These are phyloP conservation scores for Panagrolaimus sp. DNA, from an alignment of 1,140 invertebrate genomes.

Conservation along the genomic window DNA sequence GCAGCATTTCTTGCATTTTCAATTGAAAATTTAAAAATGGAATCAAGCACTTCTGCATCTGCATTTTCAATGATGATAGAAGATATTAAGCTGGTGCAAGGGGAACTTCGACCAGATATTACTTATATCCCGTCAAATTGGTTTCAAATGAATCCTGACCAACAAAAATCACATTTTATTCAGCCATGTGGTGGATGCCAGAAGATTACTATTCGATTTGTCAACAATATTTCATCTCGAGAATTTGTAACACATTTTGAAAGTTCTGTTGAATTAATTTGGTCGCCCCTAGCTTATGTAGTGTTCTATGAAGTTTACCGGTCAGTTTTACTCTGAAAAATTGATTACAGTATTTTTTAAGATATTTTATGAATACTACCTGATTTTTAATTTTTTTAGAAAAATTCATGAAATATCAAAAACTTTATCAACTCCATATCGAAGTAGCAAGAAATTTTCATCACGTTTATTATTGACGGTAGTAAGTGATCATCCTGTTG, in stretches of 20 bases:
- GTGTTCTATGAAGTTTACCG: conserved; percentile 35
- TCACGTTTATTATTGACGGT: neutral
- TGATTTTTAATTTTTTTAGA: neutral
- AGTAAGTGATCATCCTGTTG: conserved; percentile 30
- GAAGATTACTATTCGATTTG: conserved; percentile 20
- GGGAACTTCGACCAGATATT: neutral
- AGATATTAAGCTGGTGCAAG: neutral
- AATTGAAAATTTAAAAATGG: conserved; percentile 21
- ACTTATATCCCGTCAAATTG: neutral
- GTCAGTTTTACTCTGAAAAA: neutral
- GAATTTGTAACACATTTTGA: conserved; percentile 27
- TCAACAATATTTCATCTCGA: neutral
- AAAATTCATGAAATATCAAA: neutral
- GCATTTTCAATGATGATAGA: neutral
- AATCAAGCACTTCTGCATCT: neutral
- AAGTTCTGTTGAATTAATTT: conserved; percentile 31
- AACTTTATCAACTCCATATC: neutral
- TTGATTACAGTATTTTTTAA: too few species aligned
- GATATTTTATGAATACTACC: neutral
- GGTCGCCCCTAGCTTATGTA: conserved; percentile 39
- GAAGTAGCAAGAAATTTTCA: neutral
- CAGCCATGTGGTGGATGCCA: conserved; percentile 32
- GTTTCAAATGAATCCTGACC: neutral
- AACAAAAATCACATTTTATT: neutral
- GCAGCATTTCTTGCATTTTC: conserved; percentile 30